phyloP scores from a whole-genome alignment of 1,140 invertebrate genomes.

The Scaptodrosophila lebanonensis region DNA sequence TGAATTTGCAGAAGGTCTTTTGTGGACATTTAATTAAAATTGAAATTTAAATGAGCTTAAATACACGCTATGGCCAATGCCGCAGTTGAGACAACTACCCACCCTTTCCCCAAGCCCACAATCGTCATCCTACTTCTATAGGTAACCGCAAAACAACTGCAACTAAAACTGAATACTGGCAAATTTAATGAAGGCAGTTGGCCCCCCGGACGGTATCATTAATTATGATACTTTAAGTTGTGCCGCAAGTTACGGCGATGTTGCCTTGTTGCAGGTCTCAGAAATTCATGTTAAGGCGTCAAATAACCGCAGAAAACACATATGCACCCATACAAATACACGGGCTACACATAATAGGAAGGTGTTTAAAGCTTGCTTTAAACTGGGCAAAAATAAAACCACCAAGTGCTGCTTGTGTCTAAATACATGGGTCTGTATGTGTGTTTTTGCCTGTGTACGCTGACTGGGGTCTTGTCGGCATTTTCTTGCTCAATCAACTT shows the following conservation, averaged over 20 bases:
- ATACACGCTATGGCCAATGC: slow-evolving; percentile 1
- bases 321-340: neutral
- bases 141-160: slow-evolving; percentile 4
- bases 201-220: slow-evolving; percentile 41
- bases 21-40: slow-evolving; percentile 28
- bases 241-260: slow-evolving; percentile 14
- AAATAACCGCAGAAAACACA: slow-evolving; percentile 33
- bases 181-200: too few species aligned
- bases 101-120: slow-evolving; percentile 19
- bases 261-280: slow-evolving; percentile 43
- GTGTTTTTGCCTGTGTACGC: too few species aligned
- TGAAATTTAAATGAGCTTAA: slow-evolving; percentile 55
- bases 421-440: slow-evolving; percentile 17
- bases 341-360: neutral
- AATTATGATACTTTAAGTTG: slow-evolving; percentile 61
- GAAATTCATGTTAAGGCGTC: slow-evolving; percentile 52
- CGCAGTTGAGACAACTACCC: too few species aligned
- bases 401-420: slow-evolving; percentile 7
- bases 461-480: slow-evolving; percentile 57
- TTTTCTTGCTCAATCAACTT: slow-evolving; percentile 75
- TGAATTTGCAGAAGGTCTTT: too few species aligned
- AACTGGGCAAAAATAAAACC: slow-evolving; percentile 26
- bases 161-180: neutral
- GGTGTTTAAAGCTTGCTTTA: slow-evolving; percentile 49
- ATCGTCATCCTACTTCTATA: too few species aligned